Conservation (phyloP, 2,797 vertebrate genomes). For the Squalus acanthias region DNA sequence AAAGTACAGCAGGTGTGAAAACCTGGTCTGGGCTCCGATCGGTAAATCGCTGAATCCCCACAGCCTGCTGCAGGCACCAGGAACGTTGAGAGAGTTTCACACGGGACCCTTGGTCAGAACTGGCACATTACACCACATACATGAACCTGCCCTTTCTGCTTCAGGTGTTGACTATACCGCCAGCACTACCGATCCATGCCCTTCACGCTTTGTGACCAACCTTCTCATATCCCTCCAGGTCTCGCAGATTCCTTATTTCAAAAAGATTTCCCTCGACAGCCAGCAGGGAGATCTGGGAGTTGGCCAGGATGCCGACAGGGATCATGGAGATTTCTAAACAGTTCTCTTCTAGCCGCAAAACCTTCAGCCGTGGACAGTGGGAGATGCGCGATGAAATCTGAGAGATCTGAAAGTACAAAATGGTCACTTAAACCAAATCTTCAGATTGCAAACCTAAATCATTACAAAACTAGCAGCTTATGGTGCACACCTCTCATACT, state of each 20-base stretch:
- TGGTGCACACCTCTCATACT: background rate
- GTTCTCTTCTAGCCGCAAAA: slow-evolving; percentile 93
- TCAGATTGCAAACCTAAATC: too few species aligned
- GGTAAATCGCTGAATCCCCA: background rate
- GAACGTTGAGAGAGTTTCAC: background rate
- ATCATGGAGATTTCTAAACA: slow-evolving; percentile 86
- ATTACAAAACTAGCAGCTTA: background rate
- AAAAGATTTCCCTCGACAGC: slow-evolving; percentile 94
- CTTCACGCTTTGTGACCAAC: slow-evolving; percentile 52
- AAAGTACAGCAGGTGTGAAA: background rate
- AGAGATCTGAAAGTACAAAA: slow-evolving; percentile 66
- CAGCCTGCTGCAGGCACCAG: background rate
- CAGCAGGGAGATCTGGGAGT: slow-evolving; percentile 86
- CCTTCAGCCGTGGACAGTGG: slow-evolving; percentile 83
- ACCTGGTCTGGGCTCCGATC: background rate
- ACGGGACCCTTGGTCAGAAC: background rate
- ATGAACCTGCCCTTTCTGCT: background rate
- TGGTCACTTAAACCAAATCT: background rate
- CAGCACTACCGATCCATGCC: too few species aligned
- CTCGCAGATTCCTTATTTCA: slow-evolving; percentile 82
- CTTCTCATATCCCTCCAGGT: slow-evolving; percentile 89
- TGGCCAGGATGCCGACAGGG: slow-evolving; percentile 74
- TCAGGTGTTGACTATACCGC: background rate
- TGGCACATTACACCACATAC: background rate
- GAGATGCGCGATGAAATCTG: slow-evolving; percentile 74